Evolutionary conservation across 2,888 invertebrate species (phyloP).

Genomic region (Callimorpha dominula): DNA sequence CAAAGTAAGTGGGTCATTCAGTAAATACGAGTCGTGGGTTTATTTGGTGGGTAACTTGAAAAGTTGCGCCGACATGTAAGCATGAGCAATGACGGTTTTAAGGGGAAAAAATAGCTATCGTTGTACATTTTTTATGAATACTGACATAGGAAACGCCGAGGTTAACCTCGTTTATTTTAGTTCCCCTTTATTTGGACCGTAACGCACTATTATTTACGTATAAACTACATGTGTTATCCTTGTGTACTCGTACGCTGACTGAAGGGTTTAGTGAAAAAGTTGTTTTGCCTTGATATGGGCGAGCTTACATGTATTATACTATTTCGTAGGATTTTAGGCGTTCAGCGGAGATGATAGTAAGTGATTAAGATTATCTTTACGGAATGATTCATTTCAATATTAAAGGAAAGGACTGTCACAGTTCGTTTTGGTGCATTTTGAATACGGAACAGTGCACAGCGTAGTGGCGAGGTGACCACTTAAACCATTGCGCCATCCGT

Average conservation of each 20-base stretch:
- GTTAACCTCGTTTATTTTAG: slow-evolving; percentile 40
- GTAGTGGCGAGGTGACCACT: too few species aligned
- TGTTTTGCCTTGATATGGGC: too few species aligned
- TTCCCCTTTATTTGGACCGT: slow-evolving; percentile 39
- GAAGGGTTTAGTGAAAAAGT: neutral
- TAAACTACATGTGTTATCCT: slow-evolving; percentile 30
- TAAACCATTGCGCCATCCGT: too few species aligned
- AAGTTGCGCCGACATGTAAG: slow-evolving; percentile 61
- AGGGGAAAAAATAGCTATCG: slow-evolving; percentile 58
- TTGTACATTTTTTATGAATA: slow-evolving; percentile 60
- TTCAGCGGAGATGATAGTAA: too few species aligned
- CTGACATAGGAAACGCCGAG: slow-evolving; percentile 49
- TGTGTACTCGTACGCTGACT: slow-evolving; percentile 2
- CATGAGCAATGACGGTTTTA: slow-evolving; percentile 66
- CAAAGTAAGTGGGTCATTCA: slow-evolving; percentile 37
- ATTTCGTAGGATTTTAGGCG: too few species aligned
- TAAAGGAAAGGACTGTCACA: too few species aligned
- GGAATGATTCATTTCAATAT: too few species aligned
- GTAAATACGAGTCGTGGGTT: slow-evolving; percentile 62
- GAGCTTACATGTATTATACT: too few species aligned
- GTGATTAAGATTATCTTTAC: too few species aligned
- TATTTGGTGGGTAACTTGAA: slow-evolving; percentile 66
- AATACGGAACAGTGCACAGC: too few species aligned
- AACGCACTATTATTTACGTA: slow-evolving; percentile 44
- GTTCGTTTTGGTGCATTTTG: too few species aligned